Evolutionary conservation across 1,140 invertebrate genomes (phyloP).

Genomic region (Bicyclus anynana): DNA sequence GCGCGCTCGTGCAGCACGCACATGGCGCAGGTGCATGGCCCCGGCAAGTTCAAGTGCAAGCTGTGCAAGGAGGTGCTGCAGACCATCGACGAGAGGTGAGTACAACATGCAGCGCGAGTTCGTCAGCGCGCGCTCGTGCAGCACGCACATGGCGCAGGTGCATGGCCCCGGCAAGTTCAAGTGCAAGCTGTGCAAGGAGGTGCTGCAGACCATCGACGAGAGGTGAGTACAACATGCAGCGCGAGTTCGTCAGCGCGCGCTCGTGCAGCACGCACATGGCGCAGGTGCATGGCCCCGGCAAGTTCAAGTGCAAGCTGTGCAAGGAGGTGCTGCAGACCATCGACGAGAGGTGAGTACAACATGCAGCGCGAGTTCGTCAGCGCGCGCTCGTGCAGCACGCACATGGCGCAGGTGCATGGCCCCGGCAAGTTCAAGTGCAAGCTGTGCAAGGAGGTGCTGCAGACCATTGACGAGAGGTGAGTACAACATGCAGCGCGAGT

Average conservation of each 20-base stretch:
- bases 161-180: conserved; percentile 64
- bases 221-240: conserved; percentile 52
- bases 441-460: conserved; percentile 48
- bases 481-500: too few species aligned
- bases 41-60: conserved; percentile 65
- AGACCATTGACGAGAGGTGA: conserved; percentile 59
- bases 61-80: conserved; percentile 51
- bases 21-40: conserved; percentile 51
- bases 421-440: conserved; percentile 66
- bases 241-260: conserved; percentile 46
- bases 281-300: conserved; percentile 54
- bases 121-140: conserved; percentile 38
- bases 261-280: conserved; percentile 51
- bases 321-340: conserved; percentile 45
- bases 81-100: conserved; percentile 57
- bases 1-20: conserved; percentile 48
- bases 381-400: conserved; percentile 43
- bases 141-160: conserved; percentile 48
- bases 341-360: conserved; percentile 59
- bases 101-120: conserved; percentile 57
- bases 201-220: conserved; percentile 55
- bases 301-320: conserved; percentile 66
- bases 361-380: conserved; percentile 52
- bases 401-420: conserved; percentile 54
- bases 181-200: conserved; percentile 56